phyloP scores from a whole-genome alignment of 37 sponge, comb jelly and placozoan species.

The Theonella swinhoei region DNA sequence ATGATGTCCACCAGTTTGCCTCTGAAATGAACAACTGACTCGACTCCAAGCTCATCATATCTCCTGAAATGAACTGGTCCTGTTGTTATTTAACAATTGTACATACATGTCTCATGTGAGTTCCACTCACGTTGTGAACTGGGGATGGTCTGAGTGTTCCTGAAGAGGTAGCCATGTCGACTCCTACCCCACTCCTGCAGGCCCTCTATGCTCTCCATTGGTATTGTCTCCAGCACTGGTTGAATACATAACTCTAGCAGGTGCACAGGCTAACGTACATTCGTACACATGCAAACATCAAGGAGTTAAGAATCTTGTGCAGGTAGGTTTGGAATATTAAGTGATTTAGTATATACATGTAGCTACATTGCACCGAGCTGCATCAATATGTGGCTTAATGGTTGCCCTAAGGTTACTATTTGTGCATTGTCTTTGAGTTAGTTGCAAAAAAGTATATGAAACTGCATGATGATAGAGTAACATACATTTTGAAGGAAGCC shows the following conservation, averaged over 20 bases:
- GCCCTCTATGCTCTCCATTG: constrained; percentile 10
- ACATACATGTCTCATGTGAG: not conserved
- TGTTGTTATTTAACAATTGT: not conserved
- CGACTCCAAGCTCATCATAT: constrained; percentile 4
- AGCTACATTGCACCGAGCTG: no score
- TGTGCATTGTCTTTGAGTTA: no score
- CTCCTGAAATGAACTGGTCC: constrained; percentile 5
- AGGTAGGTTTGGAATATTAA: no score
- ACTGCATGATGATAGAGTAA: not conserved
- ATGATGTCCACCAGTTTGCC: constrained; percentile 26
- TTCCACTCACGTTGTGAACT: constrained; percentile 27
- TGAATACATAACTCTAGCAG: no score
- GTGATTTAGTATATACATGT: no score
- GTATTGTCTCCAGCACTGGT: not conserved
- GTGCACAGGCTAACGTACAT: no score
- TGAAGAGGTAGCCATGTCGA: constrained; percentile 11
- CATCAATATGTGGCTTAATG: no score
- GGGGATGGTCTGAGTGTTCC: not conserved
- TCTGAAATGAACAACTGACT: constrained; percentile 43
- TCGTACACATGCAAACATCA: no score
- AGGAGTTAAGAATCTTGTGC: no score
- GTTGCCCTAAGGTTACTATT: no score
- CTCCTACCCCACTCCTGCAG: constrained; percentile 23
- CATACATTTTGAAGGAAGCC: constrained; percentile 17
- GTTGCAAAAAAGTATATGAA: no score